Conservation (phyloP, 2,888 invertebrate genomes). For the Orchesellides sinensis region DNA sequence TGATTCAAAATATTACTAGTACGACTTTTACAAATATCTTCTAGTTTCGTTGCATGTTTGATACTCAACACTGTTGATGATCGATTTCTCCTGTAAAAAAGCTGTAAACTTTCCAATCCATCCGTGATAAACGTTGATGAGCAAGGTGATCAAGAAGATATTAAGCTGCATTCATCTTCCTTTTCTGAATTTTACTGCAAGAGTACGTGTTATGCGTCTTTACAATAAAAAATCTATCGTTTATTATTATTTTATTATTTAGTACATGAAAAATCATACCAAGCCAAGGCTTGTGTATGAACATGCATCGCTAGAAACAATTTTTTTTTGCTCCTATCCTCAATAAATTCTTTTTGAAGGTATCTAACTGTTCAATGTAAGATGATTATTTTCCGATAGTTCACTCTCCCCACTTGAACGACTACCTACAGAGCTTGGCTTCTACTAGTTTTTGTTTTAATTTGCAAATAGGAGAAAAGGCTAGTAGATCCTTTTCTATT, state of each 20-base stretch:
- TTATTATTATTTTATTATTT: too few species aligned
- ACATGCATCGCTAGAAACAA: not conserved
- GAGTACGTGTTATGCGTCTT: not conserved
- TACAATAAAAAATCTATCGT: not conserved
- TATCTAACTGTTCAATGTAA: constrained; percentile 23
- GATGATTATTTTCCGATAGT: constrained; percentile 8
- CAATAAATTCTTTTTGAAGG: not conserved
- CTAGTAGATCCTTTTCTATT: not conserved
- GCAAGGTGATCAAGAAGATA: constrained; percentile 56
- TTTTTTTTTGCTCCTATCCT: not conserved
- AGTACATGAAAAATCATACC: constrained; percentile 2
- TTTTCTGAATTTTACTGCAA: not conserved
- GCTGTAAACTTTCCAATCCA: constrained; percentile 72
- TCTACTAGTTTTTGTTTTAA: not conserved
- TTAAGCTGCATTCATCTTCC: constrained; percentile 11
- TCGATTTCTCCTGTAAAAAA: constrained; percentile 71
- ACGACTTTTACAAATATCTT: not conserved
- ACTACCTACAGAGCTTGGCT: too few species aligned
- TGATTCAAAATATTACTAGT: constrained; percentile 34
- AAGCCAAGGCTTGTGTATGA: not conserved
- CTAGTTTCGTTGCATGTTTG: not conserved
- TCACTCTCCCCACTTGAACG: constrained; percentile 17
- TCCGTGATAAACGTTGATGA: constrained; percentile 61
- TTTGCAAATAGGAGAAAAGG: not conserved
- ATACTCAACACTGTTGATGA: constrained; percentile 39